Evolutionary conservation across 2,113 vertebrate genomes (phyloP).

Genomic region (Scophthalmus maximus): DNA sequence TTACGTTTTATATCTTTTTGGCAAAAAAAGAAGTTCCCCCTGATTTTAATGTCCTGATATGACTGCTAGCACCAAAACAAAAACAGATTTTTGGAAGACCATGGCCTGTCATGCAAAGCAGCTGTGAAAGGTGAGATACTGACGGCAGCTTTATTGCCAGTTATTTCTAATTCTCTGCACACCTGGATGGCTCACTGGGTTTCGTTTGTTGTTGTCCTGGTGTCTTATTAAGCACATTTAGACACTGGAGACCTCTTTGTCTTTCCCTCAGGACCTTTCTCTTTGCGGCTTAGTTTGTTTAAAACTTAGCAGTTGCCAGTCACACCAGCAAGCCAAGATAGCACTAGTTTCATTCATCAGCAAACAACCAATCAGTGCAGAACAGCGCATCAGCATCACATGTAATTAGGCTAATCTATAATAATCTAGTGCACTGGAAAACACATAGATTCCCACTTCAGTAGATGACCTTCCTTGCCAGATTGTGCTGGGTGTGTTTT

Average conservation of each 20-base stretch:
- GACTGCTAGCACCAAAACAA: slow-evolving; percentile 35
- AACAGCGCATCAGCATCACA: slow-evolving; percentile 38
- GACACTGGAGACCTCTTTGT: slow-evolving; percentile 10
- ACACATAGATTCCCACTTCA: slow-evolving; percentile 26
- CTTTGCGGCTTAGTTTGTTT: not conserved
- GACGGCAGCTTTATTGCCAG: slow-evolving; percentile 8
- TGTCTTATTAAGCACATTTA: slow-evolving; percentile 26
- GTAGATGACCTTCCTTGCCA: slow-evolving; percentile 22
- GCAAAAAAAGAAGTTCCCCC: too few relatives aligned
- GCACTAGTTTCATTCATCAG: slow-evolving; percentile 37
- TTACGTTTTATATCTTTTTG: slow-evolving; percentile 31
- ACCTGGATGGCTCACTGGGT: not conserved
- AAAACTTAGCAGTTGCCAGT: slow-evolving; percentile 19
- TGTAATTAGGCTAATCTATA: slow-evolving; percentile 55
- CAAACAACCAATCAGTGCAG: slow-evolving; percentile 37
- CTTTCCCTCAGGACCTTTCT: slow-evolving; percentile 4
- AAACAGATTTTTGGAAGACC: slow-evolving; percentile 17
- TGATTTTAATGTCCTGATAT: slow-evolving; percentile 55
- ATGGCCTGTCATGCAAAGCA: slow-evolving; percentile 44
- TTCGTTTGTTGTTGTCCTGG: slow-evolving; percentile 25
- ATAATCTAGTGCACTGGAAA: slow-evolving; percentile 43
- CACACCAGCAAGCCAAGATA: slow-evolving; percentile 21
- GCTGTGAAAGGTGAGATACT: slow-evolving; percentile 48
- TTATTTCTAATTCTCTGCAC: slow-evolving; percentile 25
- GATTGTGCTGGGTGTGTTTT: slow-evolving; percentile 8